Conservation (phyloP, 1,140 invertebrate species). For the Drosophila tropicalis region DNA sequence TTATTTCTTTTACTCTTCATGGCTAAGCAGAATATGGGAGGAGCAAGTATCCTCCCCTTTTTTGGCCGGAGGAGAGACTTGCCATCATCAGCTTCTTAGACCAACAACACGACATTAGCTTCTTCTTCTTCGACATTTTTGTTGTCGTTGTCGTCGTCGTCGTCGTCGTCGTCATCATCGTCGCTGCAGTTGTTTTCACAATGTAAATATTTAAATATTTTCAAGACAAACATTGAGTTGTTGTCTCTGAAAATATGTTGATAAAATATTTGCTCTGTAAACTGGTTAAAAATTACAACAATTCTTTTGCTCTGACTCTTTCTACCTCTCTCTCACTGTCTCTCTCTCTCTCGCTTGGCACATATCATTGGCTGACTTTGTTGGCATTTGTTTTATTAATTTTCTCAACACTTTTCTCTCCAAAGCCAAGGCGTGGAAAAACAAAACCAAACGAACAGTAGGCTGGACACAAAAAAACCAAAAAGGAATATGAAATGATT, state of each 20-base stretch:
- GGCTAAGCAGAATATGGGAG: no score
- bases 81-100: conserved; percentile 35
- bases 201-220: conserved; percentile 82
- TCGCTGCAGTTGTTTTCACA: conserved; percentile 70
- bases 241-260: conserved; percentile 80
- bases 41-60: neutral
- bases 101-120: conserved; percentile 11
- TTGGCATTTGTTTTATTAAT: conserved; percentile 78
- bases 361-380: conserved; percentile 57
- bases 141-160: conserved; percentile 42
- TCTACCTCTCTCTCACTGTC: neutral
- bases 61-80: neutral
- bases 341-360: neutral
- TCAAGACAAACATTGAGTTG: conserved; percentile 74
- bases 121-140: conserved; percentile 4
- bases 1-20: no score
- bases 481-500: neutral
- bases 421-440: conserved; percentile 64
- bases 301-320: conserved; percentile 33
- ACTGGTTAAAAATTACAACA: conserved; percentile 82
- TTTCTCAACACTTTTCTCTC: conserved; percentile 69
- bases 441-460: conserved; percentile 49
- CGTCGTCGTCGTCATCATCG: conserved; percentile 38
- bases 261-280: conserved; percentile 79
- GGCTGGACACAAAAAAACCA: neutral